Percentiles rank a stretch among this genome's conserved stretches.
Evolutionary conservation across 2,113 vertebrate species (phyloP).

Genomic region (Herpetotheres cachinnans): DNA sequence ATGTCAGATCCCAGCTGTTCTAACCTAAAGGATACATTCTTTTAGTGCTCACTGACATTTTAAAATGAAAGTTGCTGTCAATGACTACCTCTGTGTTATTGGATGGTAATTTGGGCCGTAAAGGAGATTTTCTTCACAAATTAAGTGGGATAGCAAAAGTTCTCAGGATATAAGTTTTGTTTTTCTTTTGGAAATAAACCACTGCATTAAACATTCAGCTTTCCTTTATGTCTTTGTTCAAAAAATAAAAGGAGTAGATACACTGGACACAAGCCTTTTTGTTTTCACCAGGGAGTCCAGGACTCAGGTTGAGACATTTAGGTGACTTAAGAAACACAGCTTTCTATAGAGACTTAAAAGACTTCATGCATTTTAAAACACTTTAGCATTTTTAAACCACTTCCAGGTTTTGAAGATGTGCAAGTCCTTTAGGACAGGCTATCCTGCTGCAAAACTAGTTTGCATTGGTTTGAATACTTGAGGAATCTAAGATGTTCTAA

Average conservation of each 20-base stretch:
- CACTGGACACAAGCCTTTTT: not conserved
- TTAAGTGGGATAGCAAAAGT: not conserved
- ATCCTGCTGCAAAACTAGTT: not conserved
- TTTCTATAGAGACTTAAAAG: not conserved
- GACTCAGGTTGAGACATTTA: not conserved
- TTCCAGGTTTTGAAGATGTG: not conserved
- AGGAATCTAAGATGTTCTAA: not conserved
- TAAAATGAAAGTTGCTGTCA: not conserved
- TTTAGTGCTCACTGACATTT: not conserved
- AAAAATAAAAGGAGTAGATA: not conserved
- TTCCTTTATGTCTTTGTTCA: not conserved
- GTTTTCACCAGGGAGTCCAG: not conserved
- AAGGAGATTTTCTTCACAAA: not conserved
- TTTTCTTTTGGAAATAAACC: not conserved
- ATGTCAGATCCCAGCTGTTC: not conserved
- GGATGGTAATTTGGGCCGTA: not conserved
- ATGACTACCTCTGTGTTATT: not conserved
- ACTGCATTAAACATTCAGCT: not conserved
- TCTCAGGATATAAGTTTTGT: not conserved
- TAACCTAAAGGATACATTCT: not conserved
- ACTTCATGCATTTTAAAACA: not conserved
- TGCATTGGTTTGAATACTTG: not conserved
- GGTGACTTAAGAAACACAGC: not conserved
- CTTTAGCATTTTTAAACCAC: not conserved
- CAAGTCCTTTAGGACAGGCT: not conserved